Percentiles rank a stretch among this genome's conserved stretches.
These are phyloP conservation scores for Bradysia coprophila DNA, from an alignment of 1,140 invertebrate genomes.

Conservation along the genomic window DNA sequence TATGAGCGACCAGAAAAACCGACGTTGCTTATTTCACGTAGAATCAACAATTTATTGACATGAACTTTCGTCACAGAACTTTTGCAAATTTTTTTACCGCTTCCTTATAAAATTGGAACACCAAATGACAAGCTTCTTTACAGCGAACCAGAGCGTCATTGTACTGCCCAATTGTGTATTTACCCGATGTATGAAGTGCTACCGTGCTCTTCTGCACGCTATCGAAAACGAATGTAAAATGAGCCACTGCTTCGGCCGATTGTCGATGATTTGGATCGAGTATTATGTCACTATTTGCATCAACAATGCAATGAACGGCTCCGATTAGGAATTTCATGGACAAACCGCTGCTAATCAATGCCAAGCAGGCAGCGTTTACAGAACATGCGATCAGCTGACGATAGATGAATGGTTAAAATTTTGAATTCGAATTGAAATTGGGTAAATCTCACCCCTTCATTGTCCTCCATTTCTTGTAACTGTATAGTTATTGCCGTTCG, in stretches of 20 bases:
- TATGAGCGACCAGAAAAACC: too few relatives aligned
- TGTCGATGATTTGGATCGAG: constrained; percentile 39
- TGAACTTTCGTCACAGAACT: background rate
- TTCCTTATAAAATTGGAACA: constrained; percentile 53
- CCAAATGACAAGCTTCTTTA: constrained; percentile 35
- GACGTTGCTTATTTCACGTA: too few relatives aligned
- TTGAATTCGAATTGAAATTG: background rate
- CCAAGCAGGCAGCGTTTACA: constrained; percentile 65
- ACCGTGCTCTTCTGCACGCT: constrained; percentile 41
- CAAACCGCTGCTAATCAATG: constrained; percentile 60
- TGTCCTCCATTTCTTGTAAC: constrained; percentile 73
- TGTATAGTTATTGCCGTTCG: constrained; percentile 56
- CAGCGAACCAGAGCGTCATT: constrained; percentile 40
- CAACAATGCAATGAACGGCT: constrained; percentile 52
- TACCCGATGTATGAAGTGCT: constrained; percentile 42
- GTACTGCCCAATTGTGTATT: constrained; percentile 42
- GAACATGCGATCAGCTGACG: constrained; percentile 53
- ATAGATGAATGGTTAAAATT: background rate
- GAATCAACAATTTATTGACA: too few relatives aligned
- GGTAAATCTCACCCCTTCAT: constrained; percentile 41
- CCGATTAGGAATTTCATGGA: constrained; percentile 62
- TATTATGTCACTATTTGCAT: constrained; percentile 37
- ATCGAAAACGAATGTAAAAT: constrained; percentile 51
- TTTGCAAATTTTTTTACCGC: constrained; percentile 33
- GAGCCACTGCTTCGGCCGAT: constrained; percentile 23